Conservation (phyloP, 2,113 vertebrate genomes). For the Melozone crissalis region DNA sequence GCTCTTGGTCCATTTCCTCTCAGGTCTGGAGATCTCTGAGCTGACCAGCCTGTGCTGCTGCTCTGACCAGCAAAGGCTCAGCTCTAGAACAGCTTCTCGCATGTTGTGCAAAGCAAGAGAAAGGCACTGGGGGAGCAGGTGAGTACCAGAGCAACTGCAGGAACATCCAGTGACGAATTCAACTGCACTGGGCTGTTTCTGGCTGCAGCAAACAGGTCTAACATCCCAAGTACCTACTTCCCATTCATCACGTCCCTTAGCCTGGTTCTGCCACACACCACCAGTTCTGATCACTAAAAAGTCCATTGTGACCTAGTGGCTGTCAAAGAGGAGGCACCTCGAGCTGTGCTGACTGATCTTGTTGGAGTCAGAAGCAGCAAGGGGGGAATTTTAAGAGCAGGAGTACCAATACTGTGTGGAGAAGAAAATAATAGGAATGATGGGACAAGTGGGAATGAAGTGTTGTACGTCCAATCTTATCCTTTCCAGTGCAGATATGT, state of each 20-base stretch:
- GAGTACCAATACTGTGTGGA: neutral
- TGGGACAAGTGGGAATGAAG: neutral
- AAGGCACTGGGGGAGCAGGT: neutral
- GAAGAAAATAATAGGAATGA: neutral
- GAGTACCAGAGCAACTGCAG: neutral
- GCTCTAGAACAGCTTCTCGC: neutral
- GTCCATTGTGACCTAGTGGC: neutral
- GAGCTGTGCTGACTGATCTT: neutral
- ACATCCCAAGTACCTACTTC: neutral
- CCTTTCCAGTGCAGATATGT: neutral
- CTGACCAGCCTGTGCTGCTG: neutral
- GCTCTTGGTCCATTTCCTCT: neutral
- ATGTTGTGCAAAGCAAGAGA: neutral
- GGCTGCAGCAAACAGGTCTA: neutral
- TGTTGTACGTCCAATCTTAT: accelerated
- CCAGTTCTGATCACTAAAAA: neutral
- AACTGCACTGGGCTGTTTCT: neutral
- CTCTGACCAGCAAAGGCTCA: neutral
- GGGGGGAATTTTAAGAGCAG: neutral
- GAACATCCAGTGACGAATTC: neutral
- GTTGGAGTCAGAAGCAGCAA: neutral
- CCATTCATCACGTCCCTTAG: neutral
- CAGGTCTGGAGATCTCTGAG: neutral
- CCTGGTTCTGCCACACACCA: accelerated
- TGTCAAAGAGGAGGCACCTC: neutral